These are phyloP conservation scores for Lycodopsis pacificus DNA, from an alignment of 2,797 vertebrate species.

Conservation along the genomic window DNA sequence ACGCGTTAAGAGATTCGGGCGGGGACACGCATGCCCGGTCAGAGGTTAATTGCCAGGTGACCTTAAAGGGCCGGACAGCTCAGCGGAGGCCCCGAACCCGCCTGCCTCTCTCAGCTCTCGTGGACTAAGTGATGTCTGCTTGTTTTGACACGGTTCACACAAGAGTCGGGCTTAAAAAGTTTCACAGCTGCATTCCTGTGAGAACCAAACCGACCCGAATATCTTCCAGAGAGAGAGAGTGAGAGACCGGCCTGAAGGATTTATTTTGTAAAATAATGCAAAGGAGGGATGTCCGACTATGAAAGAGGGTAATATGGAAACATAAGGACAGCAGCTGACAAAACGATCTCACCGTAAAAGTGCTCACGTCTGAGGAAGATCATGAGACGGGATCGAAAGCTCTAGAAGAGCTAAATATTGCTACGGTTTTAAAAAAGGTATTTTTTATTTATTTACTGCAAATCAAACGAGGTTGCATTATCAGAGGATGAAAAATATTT, in stretches of 20 bases:
- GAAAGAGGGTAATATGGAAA: constrained; percentile 1
- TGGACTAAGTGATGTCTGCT: constrained; percentile 77
- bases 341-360: too few species aligned
- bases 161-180: constrained; percentile 70
- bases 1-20: constrained; percentile 38
- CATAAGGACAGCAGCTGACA: too few species aligned
- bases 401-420: too few species aligned
- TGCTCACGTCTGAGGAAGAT: too few species aligned
- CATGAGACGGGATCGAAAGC: too few species aligned
- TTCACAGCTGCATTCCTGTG: constrained; percentile 78
- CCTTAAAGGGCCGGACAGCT: constrained; percentile 68
- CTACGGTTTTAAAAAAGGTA: too few species aligned
- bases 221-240: not conserved
- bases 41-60: constrained; percentile 84
- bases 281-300: constrained; percentile 9
- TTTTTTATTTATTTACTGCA: too few species aligned
- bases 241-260: not conserved
- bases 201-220: constrained; percentile 47
- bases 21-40: constrained; percentile 53
- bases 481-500: not conserved
- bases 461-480: too few species aligned
- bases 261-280: not conserved
- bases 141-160: constrained; percentile 86
- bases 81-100: constrained; percentile 62
- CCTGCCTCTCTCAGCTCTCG: constrained; percentile 66